phyloP scores from a whole-genome alignment of 2,888 invertebrate genomes.

The Pilophorus perplexus region DNA sequence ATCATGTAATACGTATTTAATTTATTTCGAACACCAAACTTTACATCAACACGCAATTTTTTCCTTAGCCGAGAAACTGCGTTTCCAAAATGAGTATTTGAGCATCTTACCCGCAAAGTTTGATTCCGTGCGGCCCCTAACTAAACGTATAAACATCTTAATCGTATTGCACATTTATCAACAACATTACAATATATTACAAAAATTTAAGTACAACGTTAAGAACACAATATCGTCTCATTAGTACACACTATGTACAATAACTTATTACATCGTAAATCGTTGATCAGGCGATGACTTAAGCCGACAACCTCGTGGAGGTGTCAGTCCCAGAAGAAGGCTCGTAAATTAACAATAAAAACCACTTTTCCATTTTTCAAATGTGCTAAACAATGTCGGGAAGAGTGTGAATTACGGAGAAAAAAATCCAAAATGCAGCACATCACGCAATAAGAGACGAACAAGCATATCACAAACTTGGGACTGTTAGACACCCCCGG shows the following conservation, averaged over 20 bases:
- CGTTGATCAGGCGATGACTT: slow-evolving; percentile 8
- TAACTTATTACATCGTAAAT: background rate
- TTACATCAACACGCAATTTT: slow-evolving; percentile 25
- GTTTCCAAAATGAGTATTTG: slow-evolving; percentile 38
- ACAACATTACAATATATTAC: slow-evolving; percentile 5
- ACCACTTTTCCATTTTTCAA: background rate
- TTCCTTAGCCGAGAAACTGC: too few species aligned
- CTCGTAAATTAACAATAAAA: too few species aligned
- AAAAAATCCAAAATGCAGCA: too few species aligned
- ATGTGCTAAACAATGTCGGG: background rate
- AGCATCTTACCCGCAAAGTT: slow-evolving; percentile 31
- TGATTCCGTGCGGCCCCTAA: slow-evolving; percentile 16
- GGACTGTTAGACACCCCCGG: too few species aligned
- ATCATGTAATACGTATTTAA: slow-evolving; percentile 8
- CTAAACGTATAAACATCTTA: background rate
- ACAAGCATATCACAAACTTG: too few species aligned
- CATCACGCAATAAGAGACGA: too few species aligned
- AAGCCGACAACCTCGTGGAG: background rate
- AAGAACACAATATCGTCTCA: slow-evolving; percentile 26
- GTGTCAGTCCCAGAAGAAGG: too few species aligned
- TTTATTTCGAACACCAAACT: slow-evolving; percentile 36
- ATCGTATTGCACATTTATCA: slow-evolving; percentile 25
- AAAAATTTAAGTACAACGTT: slow-evolving; percentile 31
- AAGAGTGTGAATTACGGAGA: background rate
- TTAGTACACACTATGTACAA: slow-evolving; percentile 17